Conservation (phyloP, 2,888 invertebrate species). For the Hypomecis punctinalis region DNA sequence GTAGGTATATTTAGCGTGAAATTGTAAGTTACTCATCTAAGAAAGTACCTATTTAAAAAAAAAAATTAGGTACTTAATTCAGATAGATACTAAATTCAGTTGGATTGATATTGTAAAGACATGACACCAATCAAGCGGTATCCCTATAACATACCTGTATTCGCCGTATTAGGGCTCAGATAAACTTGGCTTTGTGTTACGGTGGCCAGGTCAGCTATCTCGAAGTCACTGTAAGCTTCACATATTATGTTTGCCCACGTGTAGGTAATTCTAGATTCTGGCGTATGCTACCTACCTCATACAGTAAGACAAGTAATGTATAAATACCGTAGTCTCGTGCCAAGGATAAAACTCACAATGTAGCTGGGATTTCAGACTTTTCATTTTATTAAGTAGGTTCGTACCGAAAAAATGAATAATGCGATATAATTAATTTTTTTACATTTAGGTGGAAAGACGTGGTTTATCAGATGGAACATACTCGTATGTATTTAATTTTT, state of each 20-base stretch:
- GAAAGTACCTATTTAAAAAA: too few species aligned
- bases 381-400: not conserved
- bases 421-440: not conserved
- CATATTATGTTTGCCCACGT: constrained; percentile 1
- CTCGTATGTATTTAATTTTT: too few species aligned
- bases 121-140: not conserved
- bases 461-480: too few species aligned
- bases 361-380: not conserved
- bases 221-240: constrained; percentile 10
- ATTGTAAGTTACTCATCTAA: too few species aligned
- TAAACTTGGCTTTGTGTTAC: constrained; percentile 6
- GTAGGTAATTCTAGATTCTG: not conserved
- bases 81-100: not conserved
- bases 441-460: too few species aligned
- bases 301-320: constrained; percentile 2
- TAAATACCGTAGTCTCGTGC: not conserved
- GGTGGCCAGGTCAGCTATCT: constrained; percentile 10
- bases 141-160: not conserved
- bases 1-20: too few species aligned
- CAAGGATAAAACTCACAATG: not conserved
- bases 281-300: not conserved
- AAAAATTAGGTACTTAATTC: not conserved
- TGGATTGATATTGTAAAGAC: not conserved
- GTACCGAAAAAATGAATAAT: not conserved
- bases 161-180: constrained; percentile 1